Conservation (phyloP, 2,888 invertebrate genomes). For the Mactromeris polynyma region DNA sequence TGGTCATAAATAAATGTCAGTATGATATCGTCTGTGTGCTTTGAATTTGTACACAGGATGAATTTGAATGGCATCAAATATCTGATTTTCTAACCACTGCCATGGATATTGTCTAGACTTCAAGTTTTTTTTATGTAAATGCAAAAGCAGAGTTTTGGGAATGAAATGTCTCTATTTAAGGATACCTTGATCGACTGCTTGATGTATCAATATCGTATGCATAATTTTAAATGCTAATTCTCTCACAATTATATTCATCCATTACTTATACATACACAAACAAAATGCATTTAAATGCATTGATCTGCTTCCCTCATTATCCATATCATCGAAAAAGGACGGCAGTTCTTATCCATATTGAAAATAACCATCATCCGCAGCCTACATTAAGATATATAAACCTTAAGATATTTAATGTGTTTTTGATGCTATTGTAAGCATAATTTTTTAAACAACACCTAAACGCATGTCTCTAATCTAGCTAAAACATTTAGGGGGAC, state of each 20-base stretch:
- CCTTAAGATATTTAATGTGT: too few relatives aligned
- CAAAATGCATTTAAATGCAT: not conserved
- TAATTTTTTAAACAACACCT: too few relatives aligned
- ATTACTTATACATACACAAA: not conserved
- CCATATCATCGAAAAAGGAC: too few relatives aligned
- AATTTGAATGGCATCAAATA: not conserved
- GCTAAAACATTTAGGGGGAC: too few relatives aligned
- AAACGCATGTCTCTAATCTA: too few relatives aligned
- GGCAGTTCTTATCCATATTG: too few relatives aligned
- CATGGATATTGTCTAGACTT: not conserved
- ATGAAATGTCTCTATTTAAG: not conserved
- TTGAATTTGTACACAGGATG: not conserved
- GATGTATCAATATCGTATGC: not conserved
- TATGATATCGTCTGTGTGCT: not conserved
- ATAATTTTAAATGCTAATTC: not conserved
- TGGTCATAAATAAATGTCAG: not conserved
- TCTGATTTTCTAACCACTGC: not conserved
- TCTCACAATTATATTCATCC: not conserved
- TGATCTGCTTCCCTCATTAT: too few relatives aligned
- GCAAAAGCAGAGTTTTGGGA: not conserved
- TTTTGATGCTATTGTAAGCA: too few relatives aligned
- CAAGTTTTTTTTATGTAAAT: not conserved
- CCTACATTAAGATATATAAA: too few relatives aligned
- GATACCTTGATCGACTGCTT: not conserved
- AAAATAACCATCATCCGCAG: too few relatives aligned